Evolutionary conservation across 1,140 invertebrate genomes (phyloP).

Genomic region (Monomorium pharaonis): DNA sequence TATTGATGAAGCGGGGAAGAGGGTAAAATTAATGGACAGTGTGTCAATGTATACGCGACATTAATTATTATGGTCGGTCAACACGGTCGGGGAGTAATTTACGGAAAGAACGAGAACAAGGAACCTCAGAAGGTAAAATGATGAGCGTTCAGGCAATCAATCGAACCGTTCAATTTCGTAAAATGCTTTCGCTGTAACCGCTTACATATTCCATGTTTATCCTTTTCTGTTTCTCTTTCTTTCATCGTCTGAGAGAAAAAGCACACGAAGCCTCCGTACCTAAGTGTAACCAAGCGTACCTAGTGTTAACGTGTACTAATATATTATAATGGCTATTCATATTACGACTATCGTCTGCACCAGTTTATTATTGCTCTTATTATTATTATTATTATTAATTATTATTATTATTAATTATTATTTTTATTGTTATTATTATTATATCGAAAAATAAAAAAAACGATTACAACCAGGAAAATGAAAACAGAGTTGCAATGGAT

Average conservation of each 20-base stretch:
- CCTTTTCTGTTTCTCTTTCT: conserved; percentile 67
- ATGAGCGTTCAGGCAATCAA: background rate
- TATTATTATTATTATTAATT: conserved; percentile 77
- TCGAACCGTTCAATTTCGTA: conserved; percentile 35
- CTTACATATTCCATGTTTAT: conserved; percentile 55
- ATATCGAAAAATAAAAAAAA: conserved; percentile 72
- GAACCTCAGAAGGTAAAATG: background rate
- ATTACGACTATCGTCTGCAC: conserved; percentile 66
- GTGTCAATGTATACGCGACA: conserved; percentile 29
- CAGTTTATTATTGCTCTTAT: conserved; percentile 72
- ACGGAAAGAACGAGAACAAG: conserved; percentile 24
- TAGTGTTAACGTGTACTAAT: conserved; percentile 75
- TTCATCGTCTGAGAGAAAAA: conserved; percentile 70
- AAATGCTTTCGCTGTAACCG: conserved; percentile 12
- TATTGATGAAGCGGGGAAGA: background rate
- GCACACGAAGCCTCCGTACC: conserved; percentile 83
- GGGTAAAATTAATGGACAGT: conserved; percentile 35
- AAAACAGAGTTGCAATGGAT: conserved; percentile 23
- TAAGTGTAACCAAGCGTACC: conserved; percentile 70
- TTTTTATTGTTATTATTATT: conserved; percentile 72
- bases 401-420: conserved; percentile 75
- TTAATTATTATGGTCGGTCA: conserved; percentile 31
- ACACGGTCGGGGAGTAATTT: conserved; percentile 31
- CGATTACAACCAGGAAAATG: conserved; percentile 62
- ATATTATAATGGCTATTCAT: conserved; percentile 57